These are phyloP conservation scores for Microctenopoma steveboyesi DNA, from an alignment of 2,797 vertebrate species.

Conservation along the genomic window DNA sequence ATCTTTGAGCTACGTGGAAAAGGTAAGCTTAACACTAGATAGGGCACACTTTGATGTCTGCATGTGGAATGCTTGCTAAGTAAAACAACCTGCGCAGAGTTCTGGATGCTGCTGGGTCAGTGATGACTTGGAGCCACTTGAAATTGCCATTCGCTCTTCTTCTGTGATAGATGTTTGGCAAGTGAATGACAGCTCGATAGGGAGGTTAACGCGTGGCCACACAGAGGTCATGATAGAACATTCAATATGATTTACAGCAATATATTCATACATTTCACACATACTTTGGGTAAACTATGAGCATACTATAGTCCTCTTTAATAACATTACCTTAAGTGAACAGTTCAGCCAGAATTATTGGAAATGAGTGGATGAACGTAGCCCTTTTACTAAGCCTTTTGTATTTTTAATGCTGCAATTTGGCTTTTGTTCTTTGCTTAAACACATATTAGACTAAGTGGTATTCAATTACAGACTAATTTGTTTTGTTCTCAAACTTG, in stretches of 20 bases:
- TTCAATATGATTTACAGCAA: conserved; percentile 1
- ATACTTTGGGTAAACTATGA: conserved; percentile 4
- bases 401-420: conserved; percentile 42
- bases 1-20: conserved; percentile 55
- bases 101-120: conserved; percentile 64
- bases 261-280: conserved; percentile 13
- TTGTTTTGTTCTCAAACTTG: conserved; percentile 42
- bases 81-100: conserved; percentile 69
- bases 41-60: conserved; percentile 74
- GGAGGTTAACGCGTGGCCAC: background rate
- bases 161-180: conserved; percentile 24
- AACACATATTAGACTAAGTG: conserved; percentile 55
- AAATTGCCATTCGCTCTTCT: conserved; percentile 48
- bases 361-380: conserved; percentile 14
- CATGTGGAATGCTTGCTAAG: conserved; percentile 71
- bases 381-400: conserved; percentile 27
- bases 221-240: background rate
- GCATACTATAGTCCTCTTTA: background rate
- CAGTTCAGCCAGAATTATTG: too few relatives aligned
- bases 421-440: conserved; percentile 51
- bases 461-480: conserved; percentile 58
- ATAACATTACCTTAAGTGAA: background rate
- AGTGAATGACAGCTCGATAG: conserved; percentile 16
- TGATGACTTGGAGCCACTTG: conserved; percentile 56
- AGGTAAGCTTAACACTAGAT: conserved; percentile 47